A percentile compares a stretch with the other conserved stretches of the same genome.
Conservation (phyloP, 2,888 invertebrate genomes). For the Leucania comma region DNA sequence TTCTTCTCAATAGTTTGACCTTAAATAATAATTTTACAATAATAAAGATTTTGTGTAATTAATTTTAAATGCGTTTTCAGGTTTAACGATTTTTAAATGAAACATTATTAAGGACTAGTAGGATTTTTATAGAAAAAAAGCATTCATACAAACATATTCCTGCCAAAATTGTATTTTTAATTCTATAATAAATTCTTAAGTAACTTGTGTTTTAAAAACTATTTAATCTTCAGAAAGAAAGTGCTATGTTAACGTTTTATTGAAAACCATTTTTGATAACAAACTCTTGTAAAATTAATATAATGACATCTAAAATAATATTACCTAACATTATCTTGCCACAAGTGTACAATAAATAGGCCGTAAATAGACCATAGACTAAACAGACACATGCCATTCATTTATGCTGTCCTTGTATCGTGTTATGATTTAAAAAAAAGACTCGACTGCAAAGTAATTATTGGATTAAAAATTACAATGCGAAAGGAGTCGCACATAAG, state of each 20-base stretch:
- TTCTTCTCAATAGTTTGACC: conserved; percentile 29
- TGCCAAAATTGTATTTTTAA: conserved; percentile 56
- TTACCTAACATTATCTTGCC: background rate
- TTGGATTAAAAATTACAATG: conserved; percentile 23
- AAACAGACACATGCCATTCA: background rate
- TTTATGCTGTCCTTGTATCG: background rate
- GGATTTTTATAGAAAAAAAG: conserved; percentile 41
- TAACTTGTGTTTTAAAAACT: conserved; percentile 20
- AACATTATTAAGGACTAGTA: conserved; percentile 35
- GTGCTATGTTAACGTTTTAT: conserved; percentile 19
- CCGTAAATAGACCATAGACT: background rate
- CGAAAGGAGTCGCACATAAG: background rate
- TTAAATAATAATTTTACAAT: conserved; percentile 19
- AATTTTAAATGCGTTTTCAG: conserved; percentile 50
- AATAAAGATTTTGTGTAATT: conserved; percentile 49
- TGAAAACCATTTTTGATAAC: background rate
- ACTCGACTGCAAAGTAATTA: conserved; percentile 24
- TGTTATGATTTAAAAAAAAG: conserved; percentile 2
- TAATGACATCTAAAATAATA: background rate
- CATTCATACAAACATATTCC: conserved; percentile 62
- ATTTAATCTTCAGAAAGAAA: conserved; percentile 36
- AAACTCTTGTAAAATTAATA: background rate
- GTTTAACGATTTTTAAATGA: conserved; percentile 35
- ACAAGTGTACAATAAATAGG: conserved; percentile 1
- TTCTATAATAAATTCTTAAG: conserved; percentile 19